Conservation (phyloP, 2,888 invertebrate species). For the Meganola albula region DNA sequence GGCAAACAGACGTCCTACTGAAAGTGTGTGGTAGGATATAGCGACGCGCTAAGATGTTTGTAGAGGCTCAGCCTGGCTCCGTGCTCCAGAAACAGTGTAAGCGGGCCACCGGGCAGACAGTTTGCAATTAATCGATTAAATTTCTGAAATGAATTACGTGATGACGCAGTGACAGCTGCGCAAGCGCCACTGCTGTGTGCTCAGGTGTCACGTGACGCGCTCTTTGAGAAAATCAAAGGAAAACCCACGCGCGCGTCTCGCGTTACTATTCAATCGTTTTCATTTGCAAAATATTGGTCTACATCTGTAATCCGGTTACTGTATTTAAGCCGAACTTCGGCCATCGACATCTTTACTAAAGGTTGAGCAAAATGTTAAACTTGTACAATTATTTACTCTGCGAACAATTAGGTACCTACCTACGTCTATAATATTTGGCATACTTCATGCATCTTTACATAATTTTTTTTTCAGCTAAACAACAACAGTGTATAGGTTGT, state of each 20-base stretch:
- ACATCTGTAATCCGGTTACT: conserved; percentile 44
- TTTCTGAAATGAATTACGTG: conserved; percentile 59
- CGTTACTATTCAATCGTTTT: conserved; percentile 40
- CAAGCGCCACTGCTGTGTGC: conserved; percentile 56
- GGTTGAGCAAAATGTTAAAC: too few relatives aligned
- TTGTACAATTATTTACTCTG: too few relatives aligned
- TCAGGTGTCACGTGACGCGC: conserved; percentile 52
- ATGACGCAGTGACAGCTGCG: conserved; percentile 69
- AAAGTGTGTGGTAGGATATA: conserved; percentile 36
- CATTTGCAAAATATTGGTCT: conserved; percentile 55
- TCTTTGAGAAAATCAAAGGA: conserved; percentile 65
- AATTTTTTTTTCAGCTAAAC: too few relatives aligned
- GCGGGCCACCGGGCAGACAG: conserved; percentile 48
- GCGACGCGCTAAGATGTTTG: conserved; percentile 12
- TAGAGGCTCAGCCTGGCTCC: conserved; percentile 31
- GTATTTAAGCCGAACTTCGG: conserved; percentile 28
- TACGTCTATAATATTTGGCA: too few relatives aligned
- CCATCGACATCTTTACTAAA: conserved; percentile 28
- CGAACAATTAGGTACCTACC: too few relatives aligned
- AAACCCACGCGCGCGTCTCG: conserved; percentile 51
- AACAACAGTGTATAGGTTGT: too few relatives aligned
- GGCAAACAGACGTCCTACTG: conserved; percentile 31
- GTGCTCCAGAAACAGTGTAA: conserved; percentile 44
- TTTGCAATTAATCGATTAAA: conserved; percentile 67
- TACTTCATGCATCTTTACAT: too few relatives aligned